Base-by-base conservation (phyloP, 2,113 vertebrate genomes). In the Connochaetes taurinus region DNA sequence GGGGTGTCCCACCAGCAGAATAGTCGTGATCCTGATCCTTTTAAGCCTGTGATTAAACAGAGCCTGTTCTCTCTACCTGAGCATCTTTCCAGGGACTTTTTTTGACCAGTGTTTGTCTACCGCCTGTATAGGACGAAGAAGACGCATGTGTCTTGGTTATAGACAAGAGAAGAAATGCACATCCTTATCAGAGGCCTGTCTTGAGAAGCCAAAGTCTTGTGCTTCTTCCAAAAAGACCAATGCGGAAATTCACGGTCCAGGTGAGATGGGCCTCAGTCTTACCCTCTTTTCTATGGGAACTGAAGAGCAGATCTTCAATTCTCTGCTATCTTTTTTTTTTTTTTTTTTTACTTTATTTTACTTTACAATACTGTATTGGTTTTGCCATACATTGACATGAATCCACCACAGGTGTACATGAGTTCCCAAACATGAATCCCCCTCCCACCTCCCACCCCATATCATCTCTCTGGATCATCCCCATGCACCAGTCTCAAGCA, bases 81-180 rank as follows among this genome's bases (percentile, higher is more conserved):
- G 47, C 29, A 67, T 84, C 23, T 93, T 82, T 19, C 40, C 33
- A 47, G 78, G 29, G 6, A 55, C 16, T 10, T 94, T 71, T 71
- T 87, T 82, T 93, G 43, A 97, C 43, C 23, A 5, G 0, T 64
- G 27, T 80, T 74, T 97, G 5, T 96, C 78, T 97, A 21, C 52
- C 47, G 90, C 17, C 33, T 36, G 47, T 52, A 57, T 27, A 92
- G 13, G 19, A 76, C 3, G 7, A 90, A 33, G 0, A 6, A 1
- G 0, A 71, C 0, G 1, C 2, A 7, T 5, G 4, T 2, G 16
- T 57, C 3, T 1, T 47, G 13, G 29, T 50, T 1, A 1, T 3
- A 23, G 6, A 45, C 6, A 27, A 36, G 27, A 0, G 50, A 87
- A 4, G 29, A 67, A 12, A 87, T 15, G 2, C 6, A 5, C 25